phyloP scores from a whole-genome alignment of 2,797 vertebrate species.

The Pipistrellus nathusii region DNA sequence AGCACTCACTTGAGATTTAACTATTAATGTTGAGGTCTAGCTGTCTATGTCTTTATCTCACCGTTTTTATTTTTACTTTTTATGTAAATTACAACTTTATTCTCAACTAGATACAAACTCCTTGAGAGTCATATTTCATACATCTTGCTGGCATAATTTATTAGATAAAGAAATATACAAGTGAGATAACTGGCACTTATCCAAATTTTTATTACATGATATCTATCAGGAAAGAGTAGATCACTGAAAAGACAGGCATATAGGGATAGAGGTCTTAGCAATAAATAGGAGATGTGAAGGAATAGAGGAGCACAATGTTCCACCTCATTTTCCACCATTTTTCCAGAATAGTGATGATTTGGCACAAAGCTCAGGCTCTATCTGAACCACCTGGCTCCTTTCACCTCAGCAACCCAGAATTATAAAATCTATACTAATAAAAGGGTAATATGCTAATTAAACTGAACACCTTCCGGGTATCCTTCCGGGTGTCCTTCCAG shows the following conservation, averaged over 20 bases:
- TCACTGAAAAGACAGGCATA: neutral
- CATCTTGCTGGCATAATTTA: neutral
- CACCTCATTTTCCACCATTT: neutral
- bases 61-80: slow-evolving; percentile 1
- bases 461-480: too few relatives aligned
- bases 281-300: neutral
- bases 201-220: neutral
- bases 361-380: too few relatives aligned
- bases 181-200: neutral
- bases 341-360: neutral
- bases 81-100: neutral
- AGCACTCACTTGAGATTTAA: neutral
- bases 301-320: neutral
- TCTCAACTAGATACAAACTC: slow-evolving; percentile 3
- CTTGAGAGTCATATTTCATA: neutral
- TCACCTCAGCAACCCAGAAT: neutral
- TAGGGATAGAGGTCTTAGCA: neutral
- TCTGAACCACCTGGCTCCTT: neutral
- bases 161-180: neutral
- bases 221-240: neutral
- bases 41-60: neutral
- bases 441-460: too few relatives aligned
- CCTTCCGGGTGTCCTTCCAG: too few relatives aligned
- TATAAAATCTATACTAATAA: neutral
- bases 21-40: neutral